Conservation (phyloP, 1,140 invertebrate genomes). For the Drosophila sulfurigaster region DNA sequence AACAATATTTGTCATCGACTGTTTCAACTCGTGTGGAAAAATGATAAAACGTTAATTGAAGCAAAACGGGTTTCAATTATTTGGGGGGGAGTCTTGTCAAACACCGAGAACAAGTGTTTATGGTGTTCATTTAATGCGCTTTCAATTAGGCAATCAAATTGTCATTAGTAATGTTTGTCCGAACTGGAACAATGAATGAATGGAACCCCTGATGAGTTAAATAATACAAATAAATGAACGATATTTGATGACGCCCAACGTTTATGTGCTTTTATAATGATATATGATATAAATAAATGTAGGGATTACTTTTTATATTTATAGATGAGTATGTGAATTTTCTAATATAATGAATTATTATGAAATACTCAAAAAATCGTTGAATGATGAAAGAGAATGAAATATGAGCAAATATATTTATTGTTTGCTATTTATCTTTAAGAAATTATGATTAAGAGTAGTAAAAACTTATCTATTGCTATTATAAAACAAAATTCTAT, state of each 20-base stretch:
- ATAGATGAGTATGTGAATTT: not conserved
- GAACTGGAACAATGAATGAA: slow-evolving; percentile 26
- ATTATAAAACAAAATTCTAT: no score
- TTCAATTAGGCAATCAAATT: slow-evolving; percentile 67
- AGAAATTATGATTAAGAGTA: no score
- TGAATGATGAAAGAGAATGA: no score
- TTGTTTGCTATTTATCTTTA: no score
- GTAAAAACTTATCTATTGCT: no score
- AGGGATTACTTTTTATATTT: not conserved
- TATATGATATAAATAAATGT: not conserved
- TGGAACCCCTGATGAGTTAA: slow-evolving; percentile 11
- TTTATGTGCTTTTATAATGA: slow-evolving; percentile 8
- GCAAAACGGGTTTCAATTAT: slow-evolving; percentile 51
- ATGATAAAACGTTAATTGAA: slow-evolving; percentile 48
- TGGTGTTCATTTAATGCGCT: slow-evolving; percentile 41
- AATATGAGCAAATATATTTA: no score
- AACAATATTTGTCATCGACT: slow-evolving; percentile 41
- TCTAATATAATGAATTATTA: no score
- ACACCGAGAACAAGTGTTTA: slow-evolving; percentile 34
- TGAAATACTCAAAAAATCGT: no score
- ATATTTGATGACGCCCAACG: slow-evolving; percentile 24
- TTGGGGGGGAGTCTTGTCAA: slow-evolving; percentile 9
- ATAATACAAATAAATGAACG: slow-evolving; percentile 22
- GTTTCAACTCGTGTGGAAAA: slow-evolving; percentile 27
- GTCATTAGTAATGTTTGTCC: slow-evolving; percentile 52